These are phyloP conservation scores for Epizoanthus scotinus DNA, from an alignment of 92 coral and sea anemone genomes.

Conservation along the genomic window DNA sequence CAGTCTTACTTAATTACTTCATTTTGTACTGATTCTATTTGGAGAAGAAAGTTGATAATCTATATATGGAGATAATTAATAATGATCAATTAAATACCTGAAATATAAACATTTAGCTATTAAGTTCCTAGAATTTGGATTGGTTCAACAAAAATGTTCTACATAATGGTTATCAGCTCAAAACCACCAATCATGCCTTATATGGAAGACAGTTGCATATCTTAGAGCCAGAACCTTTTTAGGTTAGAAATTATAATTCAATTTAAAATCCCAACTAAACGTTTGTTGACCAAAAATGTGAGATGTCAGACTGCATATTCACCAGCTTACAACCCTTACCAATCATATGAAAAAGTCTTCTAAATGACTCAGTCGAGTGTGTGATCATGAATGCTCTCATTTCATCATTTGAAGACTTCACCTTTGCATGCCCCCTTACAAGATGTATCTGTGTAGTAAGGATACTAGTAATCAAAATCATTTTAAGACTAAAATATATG, in stretches of 20 bases:
- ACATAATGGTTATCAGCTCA: neutral
- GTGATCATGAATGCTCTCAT: constrained; percentile 90
- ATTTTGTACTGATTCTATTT: too few species aligned
- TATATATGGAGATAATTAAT: too few species aligned
- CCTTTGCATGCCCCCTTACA: constrained; percentile 76
- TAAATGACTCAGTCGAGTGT: constrained; percentile 85
- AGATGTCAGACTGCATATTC: neutral
- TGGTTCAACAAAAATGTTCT: neutral
- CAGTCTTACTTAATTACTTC: too few species aligned
- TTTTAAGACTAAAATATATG: neutral
- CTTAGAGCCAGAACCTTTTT: too few species aligned
- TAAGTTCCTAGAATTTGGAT: neutral
- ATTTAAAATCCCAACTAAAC: too few species aligned
- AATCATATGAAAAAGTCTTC: constrained; percentile 93
- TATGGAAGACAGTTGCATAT: too few species aligned
- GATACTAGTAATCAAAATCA: neutral
- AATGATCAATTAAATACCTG: too few species aligned
- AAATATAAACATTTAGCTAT: neutral
- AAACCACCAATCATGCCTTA: neutral
- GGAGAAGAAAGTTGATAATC: too few species aligned
- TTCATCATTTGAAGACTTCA: constrained; percentile 79
- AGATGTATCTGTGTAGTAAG: constrained; percentile 71
- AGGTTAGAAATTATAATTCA: too few species aligned
- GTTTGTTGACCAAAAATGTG: neutral
- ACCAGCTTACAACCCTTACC: constrained; percentile 40